Base-by-base conservation (phyloP, 1,140 invertebrate genomes). In the Brachionus calyciflorus region DNA sequence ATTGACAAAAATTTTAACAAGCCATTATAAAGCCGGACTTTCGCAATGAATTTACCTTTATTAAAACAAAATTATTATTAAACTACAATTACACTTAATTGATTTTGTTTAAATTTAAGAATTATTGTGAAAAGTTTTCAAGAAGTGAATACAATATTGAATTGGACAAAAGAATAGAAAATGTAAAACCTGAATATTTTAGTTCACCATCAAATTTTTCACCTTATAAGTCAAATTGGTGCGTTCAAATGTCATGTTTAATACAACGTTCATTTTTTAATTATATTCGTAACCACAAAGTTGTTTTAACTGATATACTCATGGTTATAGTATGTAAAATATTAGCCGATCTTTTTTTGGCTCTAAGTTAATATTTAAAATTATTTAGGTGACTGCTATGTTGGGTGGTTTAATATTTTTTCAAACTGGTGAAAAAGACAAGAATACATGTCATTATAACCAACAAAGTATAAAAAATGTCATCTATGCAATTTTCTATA, bases 281-380 rank as follows among this genome's bases (percentile, higher is more conserved):
- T 55, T 73, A 73, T 51, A 40, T 73, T 51, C 46, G 69, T 19
- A 73, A 73, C 12, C 33, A 33, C 17, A 73, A 73, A 73, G 46
- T 51, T 10, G 51, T 73, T 28, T 12, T 73, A 19, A 73, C 28
- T 51, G 69, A 73, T 37, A 40, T 73, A 24, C 7, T 26, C 24
- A 73, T 73, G 69, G 33, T 55, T 55, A 19, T 73, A 33, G 46
- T 70, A 26, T 46, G 65, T 46, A n/a, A 10, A 30, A 19, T n/a
- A n/a, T n/a, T n/a, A n/a, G 7, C 3, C 33, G 26, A 2, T 19
- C 28, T 44, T 21, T 65, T 40, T 30, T 40, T 46, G 26, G 19
- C 3, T 17, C n/a, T 4, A 4, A 14, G 5, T 37, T 6, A 63
- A 21, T 2, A 17, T 24, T 17, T 19, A 10, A 9, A 17, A 2